Evolutionary conservation across 2,888 invertebrate genomes (phyloP).

Genomic region (Watsonalla cultraria): DNA sequence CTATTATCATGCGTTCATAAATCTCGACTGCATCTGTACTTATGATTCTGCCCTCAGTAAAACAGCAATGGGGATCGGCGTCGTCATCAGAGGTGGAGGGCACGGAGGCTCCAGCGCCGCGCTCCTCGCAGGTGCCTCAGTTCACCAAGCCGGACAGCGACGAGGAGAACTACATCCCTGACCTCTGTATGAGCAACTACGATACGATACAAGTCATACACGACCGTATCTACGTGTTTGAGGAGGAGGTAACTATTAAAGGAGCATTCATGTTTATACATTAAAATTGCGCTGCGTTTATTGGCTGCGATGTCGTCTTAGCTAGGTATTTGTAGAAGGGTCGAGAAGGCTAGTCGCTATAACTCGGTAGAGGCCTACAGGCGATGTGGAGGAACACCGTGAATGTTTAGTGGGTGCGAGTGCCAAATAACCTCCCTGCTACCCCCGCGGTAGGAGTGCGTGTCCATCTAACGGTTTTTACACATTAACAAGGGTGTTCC

Average conservation of each 20-base stretch:
- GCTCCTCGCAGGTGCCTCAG: constrained; percentile 41
- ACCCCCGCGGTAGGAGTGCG: no score
- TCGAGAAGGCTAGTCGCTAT: no score
- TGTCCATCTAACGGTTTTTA: no score
- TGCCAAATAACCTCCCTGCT: no score
- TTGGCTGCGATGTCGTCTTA: no score
- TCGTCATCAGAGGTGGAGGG: constrained; percentile 17
- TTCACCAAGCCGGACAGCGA: constrained; percentile 46
- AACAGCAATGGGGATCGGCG: constrained; percentile 15
- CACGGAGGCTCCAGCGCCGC: constrained; percentile 25
- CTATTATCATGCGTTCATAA: no score
- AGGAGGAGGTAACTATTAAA: constrained; percentile 55
- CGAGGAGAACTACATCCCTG: constrained; percentile 65
- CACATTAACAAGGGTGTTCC: no score
- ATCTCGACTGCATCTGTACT: no score
- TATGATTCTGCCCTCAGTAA: constrained; percentile 16
- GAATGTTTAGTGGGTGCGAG: no score
- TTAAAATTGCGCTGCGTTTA: not conserved
- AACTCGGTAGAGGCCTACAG: no score
- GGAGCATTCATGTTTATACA: not conserved
- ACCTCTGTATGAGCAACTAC: constrained; percentile 83
- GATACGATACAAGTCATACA: constrained; percentile 83
- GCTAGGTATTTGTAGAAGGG: no score
- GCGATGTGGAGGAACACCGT: no score
- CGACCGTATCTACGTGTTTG: constrained; percentile 63